phyloP scores from a whole-genome alignment of 2,888 invertebrate species.

The Acrobeloides nanus region DNA sequence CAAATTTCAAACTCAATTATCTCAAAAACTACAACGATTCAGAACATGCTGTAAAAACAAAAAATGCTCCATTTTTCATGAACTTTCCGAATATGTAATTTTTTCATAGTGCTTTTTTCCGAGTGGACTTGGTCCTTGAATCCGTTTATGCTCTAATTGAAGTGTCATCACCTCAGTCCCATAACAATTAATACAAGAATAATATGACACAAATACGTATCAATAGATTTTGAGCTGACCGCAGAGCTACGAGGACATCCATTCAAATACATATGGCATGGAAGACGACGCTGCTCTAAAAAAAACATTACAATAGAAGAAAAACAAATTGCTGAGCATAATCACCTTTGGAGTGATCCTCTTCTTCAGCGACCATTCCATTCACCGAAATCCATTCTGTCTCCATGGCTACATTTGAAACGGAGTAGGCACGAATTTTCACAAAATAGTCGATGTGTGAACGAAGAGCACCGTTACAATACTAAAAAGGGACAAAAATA shows the following conservation, averaged over 20 bases:
- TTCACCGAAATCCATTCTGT: slow-evolving; percentile 45
- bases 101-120: too few relatives aligned
- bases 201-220: slow-evolving; percentile 1
- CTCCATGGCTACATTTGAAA: slow-evolving; percentile 46
- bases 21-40: too few relatives aligned
- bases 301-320: neutral
- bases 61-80: too few relatives aligned
- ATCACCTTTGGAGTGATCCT: neutral
- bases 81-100: too few relatives aligned
- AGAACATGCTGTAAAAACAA: too few relatives aligned
- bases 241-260: slow-evolving; percentile 36
- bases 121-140: too few relatives aligned
- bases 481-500: too few relatives aligned
- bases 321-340: neutral
- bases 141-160: too few relatives aligned
- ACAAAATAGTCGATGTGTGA: slow-evolving; percentile 44
- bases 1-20: too few relatives aligned
- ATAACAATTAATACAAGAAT: too few relatives aligned
- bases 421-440: slow-evolving; percentile 46
- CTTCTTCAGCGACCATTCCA: slow-evolving; percentile 22
- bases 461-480: slow-evolving; percentile 47
- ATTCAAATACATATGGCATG: slow-evolving; percentile 51
- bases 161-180: too few relatives aligned
- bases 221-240: neutral
- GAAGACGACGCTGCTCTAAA: slow-evolving; percentile 36